Evolutionary conservation across 1,140 invertebrate species (phyloP), one percentile per base, ranked within the genome.

Genomic region (Stegodyphus dumicola): DNA sequence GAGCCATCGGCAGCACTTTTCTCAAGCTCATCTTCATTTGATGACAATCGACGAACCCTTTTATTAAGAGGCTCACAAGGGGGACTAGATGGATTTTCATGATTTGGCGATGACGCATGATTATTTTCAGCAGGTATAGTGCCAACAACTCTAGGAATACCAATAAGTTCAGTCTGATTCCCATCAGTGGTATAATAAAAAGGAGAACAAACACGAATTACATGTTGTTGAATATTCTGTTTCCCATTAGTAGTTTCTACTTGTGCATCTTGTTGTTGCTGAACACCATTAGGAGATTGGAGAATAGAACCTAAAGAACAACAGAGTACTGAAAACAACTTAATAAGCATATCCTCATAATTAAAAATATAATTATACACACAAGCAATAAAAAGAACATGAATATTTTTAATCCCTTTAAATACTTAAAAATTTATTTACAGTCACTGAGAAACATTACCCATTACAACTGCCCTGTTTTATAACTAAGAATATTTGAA

Each of bases 11-110:
- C 66, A 7, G 75, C 67, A 88, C 87, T 89, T 89, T 87, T 88
- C 69, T 93, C 91, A 11, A 90, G 88, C 70, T 92, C 93, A 85
- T 93, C 93, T 78, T 93, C 93, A 3, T 91, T 91, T 6, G 93
- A 93, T 74, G 93, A 93, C 77, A 93, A 91, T 53, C 93, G 90
- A 86, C 93, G 91, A 33, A 93, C 89, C 64, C 93, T 89, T 88
- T 94, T 93, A 88, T 91, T 92, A 53, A 91, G 89, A 54, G 91
- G 91, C 87, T 92, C 92, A 66, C 89, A 89, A 18, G 90, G 89
- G 48, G 92, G 92, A 88, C 92, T 92, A 67, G 67, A 18, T 11
- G 78, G 87, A 60, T 88, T 70, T 66, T 84, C 78, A 69, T 85
- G 54, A 65, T 78, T 76, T 15, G 70, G 76, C 84, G 91, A 91